Evolutionary conservation across 2,797 vertebrate genomes (phyloP).

Genomic region (Neopelma chrysocephalum): DNA sequence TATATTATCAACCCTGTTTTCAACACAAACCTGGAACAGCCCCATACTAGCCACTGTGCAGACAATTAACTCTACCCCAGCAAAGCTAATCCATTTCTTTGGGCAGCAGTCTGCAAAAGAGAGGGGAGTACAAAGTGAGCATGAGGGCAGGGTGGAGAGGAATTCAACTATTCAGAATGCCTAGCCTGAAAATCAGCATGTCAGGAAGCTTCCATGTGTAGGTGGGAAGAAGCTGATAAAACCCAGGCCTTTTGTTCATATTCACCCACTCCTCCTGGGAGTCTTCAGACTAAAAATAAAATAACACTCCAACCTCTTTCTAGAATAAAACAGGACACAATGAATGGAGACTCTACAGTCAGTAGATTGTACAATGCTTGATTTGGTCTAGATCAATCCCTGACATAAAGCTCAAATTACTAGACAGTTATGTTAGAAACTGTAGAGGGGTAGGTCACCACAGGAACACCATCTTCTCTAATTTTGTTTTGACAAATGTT

Average conservation of each 20-base stretch:
- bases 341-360: not conserved
- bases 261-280: not conserved
- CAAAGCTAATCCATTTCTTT: not conserved
- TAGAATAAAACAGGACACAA: not conserved
- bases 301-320: not conserved
- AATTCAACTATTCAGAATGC: not conserved
- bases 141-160: not conserved
- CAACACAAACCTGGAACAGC: not conserved
- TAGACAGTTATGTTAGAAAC: not conserved
- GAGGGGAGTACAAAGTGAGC: not conserved
- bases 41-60: not conserved
- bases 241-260: not conserved
- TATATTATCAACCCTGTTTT: not conserved
- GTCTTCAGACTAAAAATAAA: not conserved
- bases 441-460: accelerated
- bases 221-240: not conserved
- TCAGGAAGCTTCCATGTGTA: not conserved
- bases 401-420: not conserved
- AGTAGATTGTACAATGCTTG: not conserved
- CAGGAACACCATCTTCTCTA: not conserved
- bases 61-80: not conserved
- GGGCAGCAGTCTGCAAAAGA: not conserved
- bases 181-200: not conserved
- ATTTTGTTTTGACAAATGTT: not conserved
- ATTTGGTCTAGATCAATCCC: not conserved